These are phyloP conservation scores for Lasioglossum malachurum DNA, from an alignment of 2,888 invertebrate genomes.

Conservation along the genomic window DNA sequence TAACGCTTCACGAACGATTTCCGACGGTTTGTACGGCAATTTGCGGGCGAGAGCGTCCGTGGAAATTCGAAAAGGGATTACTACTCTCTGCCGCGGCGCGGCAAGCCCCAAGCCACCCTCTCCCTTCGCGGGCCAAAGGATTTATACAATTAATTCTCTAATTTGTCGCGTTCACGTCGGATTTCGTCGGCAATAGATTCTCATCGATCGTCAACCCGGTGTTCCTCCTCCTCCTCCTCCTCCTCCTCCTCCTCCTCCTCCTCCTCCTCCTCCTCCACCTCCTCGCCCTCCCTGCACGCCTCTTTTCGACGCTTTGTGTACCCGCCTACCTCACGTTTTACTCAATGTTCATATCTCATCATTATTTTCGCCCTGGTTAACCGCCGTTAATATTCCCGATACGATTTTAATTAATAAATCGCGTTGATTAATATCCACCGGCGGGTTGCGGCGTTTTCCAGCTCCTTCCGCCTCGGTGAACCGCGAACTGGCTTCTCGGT, in stretches of 20 bases:
- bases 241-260: not conserved
- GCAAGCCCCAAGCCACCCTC: conserved; percentile 28
- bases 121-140: conserved; percentile 72
- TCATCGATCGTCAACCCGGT: conserved; percentile 69
- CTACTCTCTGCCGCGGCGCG: conserved; percentile 56
- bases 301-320: conserved; percentile 3
- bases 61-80: conserved; percentile 81
- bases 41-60: conserved; percentile 73
- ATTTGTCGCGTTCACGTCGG: conserved; percentile 80
- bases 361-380: conserved; percentile 54
- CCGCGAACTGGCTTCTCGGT: not conserved
- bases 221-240: conserved; percentile 7
- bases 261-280: conserved; percentile 18
- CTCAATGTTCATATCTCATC: conserved; percentile 61
- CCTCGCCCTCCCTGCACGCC: not conserved
- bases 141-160: conserved; percentile 82
- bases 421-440: conserved; percentile 32
- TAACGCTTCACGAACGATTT: conserved; percentile 79
- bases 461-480: not conserved
- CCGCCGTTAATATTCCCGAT: conserved; percentile 48
- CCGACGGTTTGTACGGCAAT: conserved; percentile 77
- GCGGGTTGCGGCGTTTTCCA: not conserved
- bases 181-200: conserved; percentile 79
- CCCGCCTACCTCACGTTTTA: conserved; percentile 38
- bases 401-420: conserved; percentile 58